These are phyloP conservation scores for Gonocerus acuteangulatus DNA, from an alignment of 2,888 invertebrate species.

Conservation along the genomic window DNA sequence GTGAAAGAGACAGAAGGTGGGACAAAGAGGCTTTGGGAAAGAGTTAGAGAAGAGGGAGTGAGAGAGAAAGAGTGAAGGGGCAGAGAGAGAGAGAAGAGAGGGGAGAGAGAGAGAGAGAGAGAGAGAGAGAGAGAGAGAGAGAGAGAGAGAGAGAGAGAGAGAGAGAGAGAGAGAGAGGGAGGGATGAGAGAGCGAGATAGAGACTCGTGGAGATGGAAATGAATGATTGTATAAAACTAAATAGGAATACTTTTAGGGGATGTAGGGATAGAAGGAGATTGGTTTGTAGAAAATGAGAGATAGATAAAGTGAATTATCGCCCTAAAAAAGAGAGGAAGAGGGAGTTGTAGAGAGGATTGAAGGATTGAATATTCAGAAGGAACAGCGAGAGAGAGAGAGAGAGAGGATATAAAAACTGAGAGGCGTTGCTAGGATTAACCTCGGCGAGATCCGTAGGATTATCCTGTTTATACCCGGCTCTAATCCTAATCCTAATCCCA, in stretches of 20 bases:
- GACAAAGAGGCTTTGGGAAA: not conserved
- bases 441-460: not conserved
- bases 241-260: not conserved
- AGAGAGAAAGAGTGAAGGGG: too few species aligned
- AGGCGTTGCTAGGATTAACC: too few species aligned
- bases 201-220: not conserved
- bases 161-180: not conserved
- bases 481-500: conserved; percentile 21
- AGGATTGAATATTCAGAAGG: not conserved
- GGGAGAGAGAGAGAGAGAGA: too few species aligned
- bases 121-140: too few species aligned
- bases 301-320: too few species aligned
- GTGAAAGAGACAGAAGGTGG: not conserved
- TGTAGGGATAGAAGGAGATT: too few species aligned
- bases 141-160: not conserved
- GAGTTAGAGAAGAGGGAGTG: not conserved
- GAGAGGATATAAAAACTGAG: not conserved
- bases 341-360: not conserved
- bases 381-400: not conserved
- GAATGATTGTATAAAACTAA: not conserved
- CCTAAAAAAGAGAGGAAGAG: too few species aligned
- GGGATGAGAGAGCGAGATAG: not conserved
- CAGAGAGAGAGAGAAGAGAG: too few species aligned
- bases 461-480: conserved; percentile 23
- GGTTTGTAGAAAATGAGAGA: too few species aligned